Evolutionary conservation across 2,113 vertebrate genomes (phyloP), one percentile per base, ranked within the genome.

Genomic region (Cephalopholis sonnerati): DNA sequence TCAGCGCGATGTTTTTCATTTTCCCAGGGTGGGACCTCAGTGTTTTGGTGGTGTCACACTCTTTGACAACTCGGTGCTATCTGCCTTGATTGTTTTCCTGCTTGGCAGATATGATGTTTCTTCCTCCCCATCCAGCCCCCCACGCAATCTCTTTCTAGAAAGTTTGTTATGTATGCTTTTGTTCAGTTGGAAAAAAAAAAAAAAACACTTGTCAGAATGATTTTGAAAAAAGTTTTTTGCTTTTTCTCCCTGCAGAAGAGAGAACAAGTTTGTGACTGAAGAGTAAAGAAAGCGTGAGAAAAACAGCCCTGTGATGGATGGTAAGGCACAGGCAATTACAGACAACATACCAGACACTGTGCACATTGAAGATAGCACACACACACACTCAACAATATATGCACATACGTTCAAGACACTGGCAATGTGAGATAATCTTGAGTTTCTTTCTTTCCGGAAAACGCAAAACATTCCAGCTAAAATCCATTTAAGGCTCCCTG

Each of bases 81-180:
- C 71, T 66, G 77, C 82, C 84, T 90, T 88, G 81, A 91, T 92
- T 91, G 91, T 90, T 90, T 91, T 83, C 72, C 69, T 88, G 82
- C 79, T 90, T 90, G 87, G 84, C 88, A 93, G 91, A 87, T 89
- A 83, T 82, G 83, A 91, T 88, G 81, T 87, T 82, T 87, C 73
- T 83, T 75, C 44, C 69, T 70, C 81, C 85, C 76, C 74, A 78
- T 81, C 44, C 64, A 73, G 48, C 65, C 61, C 76, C 87, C 84
- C 79, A 88, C 84, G 20, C 87, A 85, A 79, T 69, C 82, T 76
- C 79, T 85, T 87, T 89, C 87, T 86, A 84, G 74, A 93, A 92
- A 92, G 83, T 91, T 90, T 91, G 74, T 88, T 92, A 85, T 92
- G 77, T 72, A 86, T 87, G 73, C 74, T 78, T 89, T 87, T 55